phyloP scores from a whole-genome alignment of 1,140 invertebrate genomes.

The Drosophila pandora region DNA sequence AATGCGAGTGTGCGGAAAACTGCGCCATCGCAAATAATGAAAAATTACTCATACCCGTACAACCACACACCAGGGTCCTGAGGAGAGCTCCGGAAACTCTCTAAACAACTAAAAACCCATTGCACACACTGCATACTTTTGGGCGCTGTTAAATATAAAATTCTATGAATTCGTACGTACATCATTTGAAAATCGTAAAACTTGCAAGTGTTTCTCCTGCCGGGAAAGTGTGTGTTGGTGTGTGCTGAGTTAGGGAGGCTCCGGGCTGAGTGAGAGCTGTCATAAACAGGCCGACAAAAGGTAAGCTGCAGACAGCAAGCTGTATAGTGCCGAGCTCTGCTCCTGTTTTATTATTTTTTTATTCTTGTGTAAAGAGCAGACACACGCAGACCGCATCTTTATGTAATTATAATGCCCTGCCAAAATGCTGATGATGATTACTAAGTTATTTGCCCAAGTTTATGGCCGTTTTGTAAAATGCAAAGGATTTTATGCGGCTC shows the following conservation, averaged over 20 bases:
- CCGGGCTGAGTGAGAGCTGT: slow-evolving; percentile 49
- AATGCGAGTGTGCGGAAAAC: slow-evolving; percentile 61
- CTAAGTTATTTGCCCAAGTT: slow-evolving; percentile 69
- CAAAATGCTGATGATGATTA: slow-evolving; percentile 59
- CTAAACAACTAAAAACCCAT: slow-evolving; percentile 67
- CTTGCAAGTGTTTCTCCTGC: slow-evolving; percentile 65
- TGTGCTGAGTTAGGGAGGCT: background rate
- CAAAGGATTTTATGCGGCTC: slow-evolving; percentile 58
- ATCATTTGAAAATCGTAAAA: slow-evolving; percentile 83
- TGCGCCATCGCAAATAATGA: slow-evolving; percentile 67
- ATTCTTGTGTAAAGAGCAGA: slow-evolving; percentile 67
- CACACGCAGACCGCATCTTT: slow-evolving; percentile 40
- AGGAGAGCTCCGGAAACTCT: background rate
- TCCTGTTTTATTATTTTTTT: slow-evolving; percentile 68
- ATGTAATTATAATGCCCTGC: slow-evolving; percentile 74
- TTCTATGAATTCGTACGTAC: slow-evolving; percentile 83
- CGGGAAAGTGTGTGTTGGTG: slow-evolving; percentile 15
- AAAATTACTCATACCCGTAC: slow-evolving; percentile 58
- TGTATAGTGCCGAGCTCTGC: slow-evolving; percentile 15
- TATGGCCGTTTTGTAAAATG: slow-evolving; percentile 59
- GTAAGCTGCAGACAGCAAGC: slow-evolving; percentile 49
- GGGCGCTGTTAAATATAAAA: slow-evolving; percentile 80
- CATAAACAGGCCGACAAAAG: slow-evolving; percentile 72
- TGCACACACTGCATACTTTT: slow-evolving; percentile 52
- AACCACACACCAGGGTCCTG: background rate